phyloP scores from a whole-genome alignment of 2,797 vertebrate species.

The Scleropages formosus region DNA sequence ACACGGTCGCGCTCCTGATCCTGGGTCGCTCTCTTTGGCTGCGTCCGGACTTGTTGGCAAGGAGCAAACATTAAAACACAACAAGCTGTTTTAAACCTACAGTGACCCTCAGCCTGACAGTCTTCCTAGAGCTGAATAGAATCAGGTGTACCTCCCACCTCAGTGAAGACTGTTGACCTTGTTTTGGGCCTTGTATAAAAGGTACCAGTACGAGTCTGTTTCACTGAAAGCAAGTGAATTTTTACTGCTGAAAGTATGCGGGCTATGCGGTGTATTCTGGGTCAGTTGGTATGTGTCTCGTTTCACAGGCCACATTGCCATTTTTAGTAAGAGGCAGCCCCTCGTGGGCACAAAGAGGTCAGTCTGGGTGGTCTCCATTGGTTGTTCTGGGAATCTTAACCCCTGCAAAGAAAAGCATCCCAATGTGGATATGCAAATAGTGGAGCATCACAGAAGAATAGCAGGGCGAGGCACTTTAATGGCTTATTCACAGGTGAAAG shows the following conservation, averaged over 20 bases:
- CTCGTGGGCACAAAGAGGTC: slow-evolving; percentile 16
- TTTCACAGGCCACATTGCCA: slow-evolving; percentile 53
- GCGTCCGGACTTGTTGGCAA: background rate
- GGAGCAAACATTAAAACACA: too few relatives aligned
- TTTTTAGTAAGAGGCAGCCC: slow-evolving; percentile 41
- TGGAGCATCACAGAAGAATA: background rate
- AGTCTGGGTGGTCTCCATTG: background rate
- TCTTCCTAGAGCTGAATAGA: background rate
- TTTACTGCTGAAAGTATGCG: slow-evolving; percentile 46
- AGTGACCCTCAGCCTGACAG: background rate
- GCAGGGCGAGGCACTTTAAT: background rate
- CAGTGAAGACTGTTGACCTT: background rate
- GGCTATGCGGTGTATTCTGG: slow-evolving; percentile 38
- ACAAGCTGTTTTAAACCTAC: background rate
- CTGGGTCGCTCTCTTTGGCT: slow-evolving; percentile 44
- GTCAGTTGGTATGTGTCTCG: slow-evolving; percentile 47
- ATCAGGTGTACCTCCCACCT: background rate
- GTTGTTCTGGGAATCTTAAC: slow-evolving; percentile 17
- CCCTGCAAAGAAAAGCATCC: background rate
- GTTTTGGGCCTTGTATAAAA: background rate
- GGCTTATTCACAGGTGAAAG: too few relatives aligned
- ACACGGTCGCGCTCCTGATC: slow-evolving; percentile 39
- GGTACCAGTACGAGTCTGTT: background rate
- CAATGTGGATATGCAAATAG: background rate
- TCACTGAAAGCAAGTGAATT: background rate